A percentile compares a stretch with the other conserved stretches of the same genome.
Evolutionary conservation across 2,113 vertebrate species (phyloP).

Genomic region (Ictalurus punctatus): DNA sequence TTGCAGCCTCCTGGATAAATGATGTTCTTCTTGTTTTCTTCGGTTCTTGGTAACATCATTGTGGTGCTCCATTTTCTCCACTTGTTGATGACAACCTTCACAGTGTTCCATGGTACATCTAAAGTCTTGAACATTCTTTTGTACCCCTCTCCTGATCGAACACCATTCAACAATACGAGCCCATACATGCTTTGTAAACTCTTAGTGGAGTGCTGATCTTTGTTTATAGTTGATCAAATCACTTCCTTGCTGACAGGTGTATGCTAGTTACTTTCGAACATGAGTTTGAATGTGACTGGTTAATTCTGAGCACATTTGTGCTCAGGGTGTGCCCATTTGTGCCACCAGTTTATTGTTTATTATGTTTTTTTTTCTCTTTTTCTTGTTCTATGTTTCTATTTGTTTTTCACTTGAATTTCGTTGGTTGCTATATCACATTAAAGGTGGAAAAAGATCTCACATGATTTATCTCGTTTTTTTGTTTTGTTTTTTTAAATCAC

Average conservation of each 20-base stretch:
- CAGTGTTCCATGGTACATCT: background rate
- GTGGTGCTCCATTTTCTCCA: background rate
- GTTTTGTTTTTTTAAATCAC: background rate
- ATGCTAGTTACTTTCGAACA: background rate
- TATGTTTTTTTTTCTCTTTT: background rate
- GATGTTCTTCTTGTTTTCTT: background rate
- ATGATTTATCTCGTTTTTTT: background rate
- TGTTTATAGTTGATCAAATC: background rate
- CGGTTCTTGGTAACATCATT: background rate
- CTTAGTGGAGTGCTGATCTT: background rate
- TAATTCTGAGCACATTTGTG: background rate
- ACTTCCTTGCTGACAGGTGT: background rate
- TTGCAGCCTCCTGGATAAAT: background rate
- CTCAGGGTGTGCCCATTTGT: background rate
- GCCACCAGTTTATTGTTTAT: background rate
- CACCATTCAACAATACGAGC: background rate
- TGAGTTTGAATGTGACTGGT: background rate
- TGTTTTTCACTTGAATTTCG: background rate
- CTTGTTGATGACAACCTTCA: background rate
- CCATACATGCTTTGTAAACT: background rate
- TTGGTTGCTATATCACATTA: background rate
- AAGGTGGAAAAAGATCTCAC: background rate
- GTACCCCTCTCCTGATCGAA: background rate
- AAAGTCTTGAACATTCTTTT: background rate
- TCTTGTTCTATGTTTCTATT: background rate